Base-by-base conservation (phyloP, 2,113 vertebrate species). In the Haemorhous mexicanus region DNA sequence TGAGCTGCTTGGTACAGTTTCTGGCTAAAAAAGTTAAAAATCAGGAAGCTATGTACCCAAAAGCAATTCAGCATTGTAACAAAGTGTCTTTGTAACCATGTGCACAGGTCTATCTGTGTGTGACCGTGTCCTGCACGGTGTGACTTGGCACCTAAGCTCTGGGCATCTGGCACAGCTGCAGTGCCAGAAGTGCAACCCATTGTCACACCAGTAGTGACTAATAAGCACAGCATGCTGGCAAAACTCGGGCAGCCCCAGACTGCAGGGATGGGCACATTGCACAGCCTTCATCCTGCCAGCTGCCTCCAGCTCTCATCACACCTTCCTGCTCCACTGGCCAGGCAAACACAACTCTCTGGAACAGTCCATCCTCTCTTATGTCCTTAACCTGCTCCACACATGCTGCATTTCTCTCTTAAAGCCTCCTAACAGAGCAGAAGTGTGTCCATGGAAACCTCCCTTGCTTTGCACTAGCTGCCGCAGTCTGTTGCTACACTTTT, bases 381-480 rank as follows among this genome's bases (percentile, higher is more conserved):
- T 68, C 73, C 63, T 87, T 92, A 96, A 73, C 58, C 86, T n/a
- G 67, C 67, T 78, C 80, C 82, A 27, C 28, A 52, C 97, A 32
- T 41, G 28, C 61, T 88, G 91, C 87, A 58, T 95, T 96, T 96
- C 78, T 96, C 66, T 87, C 96, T 89, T 78, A 77, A 85, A 97
- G 93, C 73, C 37, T 52, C 93, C 96, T 74, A 82, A 37, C 77
- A 84, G 90, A 93, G 73, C 75, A 90, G 92, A 95, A 95, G 73
- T 49, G 95, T 96, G 92, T 94, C 92, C 87, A 94, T 96, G 85
- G 89, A 97, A 98, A 97, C 96, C 82, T 94, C 87, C 77, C 74
- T 88, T 88, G 67, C 70, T 93, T 96, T 76, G 91, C 82, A 77
- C 87, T 82, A 95, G 89, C 90, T 72, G 19, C 63, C 63, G 55